Conservation (phyloP, 2,888 invertebrate genomes). For the Pristionchus arcanus region DNA sequence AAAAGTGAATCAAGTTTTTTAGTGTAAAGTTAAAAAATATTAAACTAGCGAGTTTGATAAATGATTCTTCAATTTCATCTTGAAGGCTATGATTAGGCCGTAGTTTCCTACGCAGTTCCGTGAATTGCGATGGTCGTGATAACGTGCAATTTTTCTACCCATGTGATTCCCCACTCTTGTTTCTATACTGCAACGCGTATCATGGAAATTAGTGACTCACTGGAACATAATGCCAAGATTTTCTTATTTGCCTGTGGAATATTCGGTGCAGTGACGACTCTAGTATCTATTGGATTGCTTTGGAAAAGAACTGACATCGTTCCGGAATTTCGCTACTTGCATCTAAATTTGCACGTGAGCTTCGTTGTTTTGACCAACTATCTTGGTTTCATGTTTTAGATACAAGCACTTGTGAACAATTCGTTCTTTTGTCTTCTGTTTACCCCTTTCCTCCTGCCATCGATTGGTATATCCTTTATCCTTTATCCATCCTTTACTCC, state of each 20-base stretch:
- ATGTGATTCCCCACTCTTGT: background rate
- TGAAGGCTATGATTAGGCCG: background rate
- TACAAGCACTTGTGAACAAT: background rate
- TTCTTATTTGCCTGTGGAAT: background rate
- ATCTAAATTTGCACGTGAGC: background rate
- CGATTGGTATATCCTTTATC: background rate
- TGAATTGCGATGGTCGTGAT: background rate
- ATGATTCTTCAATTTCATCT: background rate
- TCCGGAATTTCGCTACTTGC: background rate
- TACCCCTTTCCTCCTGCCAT: background rate
- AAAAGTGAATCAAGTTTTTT: background rate
- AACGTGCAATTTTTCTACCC: background rate
- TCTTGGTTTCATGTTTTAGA: background rate
- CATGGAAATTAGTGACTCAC: background rate
- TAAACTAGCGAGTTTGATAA: too few species aligned
- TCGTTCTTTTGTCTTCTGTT: background rate
- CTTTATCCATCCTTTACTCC: too few species aligned
- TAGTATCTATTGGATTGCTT: background rate
- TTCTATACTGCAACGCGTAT: background rate
- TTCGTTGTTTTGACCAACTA: background rate
- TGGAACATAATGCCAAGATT: background rate
- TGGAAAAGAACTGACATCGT: conserved; percentile 1
- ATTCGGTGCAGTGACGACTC: background rate
- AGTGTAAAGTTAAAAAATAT: background rate
- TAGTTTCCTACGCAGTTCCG: background rate